Evolutionary conservation across 2,797 vertebrate species (phyloP), one percentile per base, ranked within the genome.

Genomic region (Rhyacichthys aspro): DNA sequence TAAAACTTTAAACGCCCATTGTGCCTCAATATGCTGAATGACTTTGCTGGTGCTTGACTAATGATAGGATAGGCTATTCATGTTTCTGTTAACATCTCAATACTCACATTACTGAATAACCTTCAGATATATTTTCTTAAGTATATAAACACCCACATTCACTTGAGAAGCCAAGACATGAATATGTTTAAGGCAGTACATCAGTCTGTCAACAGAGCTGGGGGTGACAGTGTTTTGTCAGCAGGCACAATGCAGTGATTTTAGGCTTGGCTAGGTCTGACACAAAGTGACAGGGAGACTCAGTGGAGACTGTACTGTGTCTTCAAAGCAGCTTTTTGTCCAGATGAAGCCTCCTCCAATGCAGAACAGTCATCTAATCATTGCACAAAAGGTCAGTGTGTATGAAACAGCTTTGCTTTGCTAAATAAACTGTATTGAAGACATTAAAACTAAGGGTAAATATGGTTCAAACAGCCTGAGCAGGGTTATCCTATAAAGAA

Each of bases 261-360:
- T 73, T 65, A 56, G 77, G 69, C 59, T 63, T 74, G 73, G 76
- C 71, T 67, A 64, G 62, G 49, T 58, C 67, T 74, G 71, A 78
- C 69, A 68, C 61, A 72, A 66, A 79, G 61, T 81, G 76, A 86
- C 79, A 72, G 57, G 3, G 55, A 59, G 52, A 55, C 68, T 71
- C 73, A 64, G 68, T 1, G 52, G 70, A 71, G 61, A 56, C 41
- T 36, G 7, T 0, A 54, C 48, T 62, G n/a, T 18, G 11, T 44
- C 34, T 49, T 53, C 57, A 46, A 69, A 69, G 55, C 46, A 76
- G 47, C 57, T 67, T 59, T 57, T 50, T 3, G 41, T 79, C 60
- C 28, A 36, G n/a, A 14, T 49, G 39, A 63, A 43, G 45, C 32
- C 14, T 59, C 57, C 57, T 74, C 12, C 9, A 17, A 11, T 36